Evolutionary conservation across 2,888 invertebrate genomes (phyloP), one percentile per base, ranked within the genome.

Genomic region (Cancer borealis): DNA sequence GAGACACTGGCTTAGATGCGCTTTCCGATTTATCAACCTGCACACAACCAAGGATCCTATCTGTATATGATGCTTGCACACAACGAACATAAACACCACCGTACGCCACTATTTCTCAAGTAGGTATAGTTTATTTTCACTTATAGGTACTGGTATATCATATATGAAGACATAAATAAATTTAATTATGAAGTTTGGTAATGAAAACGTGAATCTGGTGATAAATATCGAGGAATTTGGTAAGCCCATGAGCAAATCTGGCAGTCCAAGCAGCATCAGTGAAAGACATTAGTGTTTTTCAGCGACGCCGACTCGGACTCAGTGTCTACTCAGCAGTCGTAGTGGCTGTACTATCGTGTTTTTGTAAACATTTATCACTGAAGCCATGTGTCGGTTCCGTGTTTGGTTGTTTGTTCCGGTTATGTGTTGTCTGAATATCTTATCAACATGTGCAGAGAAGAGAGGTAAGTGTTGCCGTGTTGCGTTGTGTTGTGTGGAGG

Each of bases 1-100:
- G 89, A 89, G 21, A 89, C 89, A 89, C n/a, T 47, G 89, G 47
- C 21, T 89, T 89, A 49, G 89, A 47, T 89, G 89, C 47, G 47
- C 89, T 89, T 49, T 14, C 3, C 8, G 47, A 89, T 6, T 89
- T 21, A 89, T 30, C 79, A 30, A 30, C 30, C 30, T 66, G 17
- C 66, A 66, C n/a, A 39, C 39, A 39, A 39, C 39, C 3, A 66
- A 66, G n/a, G n/a, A n/a, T n/a, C n/a, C n/a, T n/a, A n/a, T n/a
- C n/a, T n/a, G n/a, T n/a, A n/a, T n/a, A n/a, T n/a, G n/a, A n/a
- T n/a, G n/a, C n/a, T n/a, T 66, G 17, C 66, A 66, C n/a, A 39
- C 39, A 39, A 39, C 39, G 39, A 39, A 39, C 39, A 39, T 39
- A 39, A 39, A 39, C 39, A 39, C 39, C 39, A 39, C n/a, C n/a